A percentile compares a stretch with the other conserved stretches of the same genome.
Evolutionary conservation across 1,140 invertebrate species (phyloP).

Genomic region (Chlorops oryzae): DNA sequence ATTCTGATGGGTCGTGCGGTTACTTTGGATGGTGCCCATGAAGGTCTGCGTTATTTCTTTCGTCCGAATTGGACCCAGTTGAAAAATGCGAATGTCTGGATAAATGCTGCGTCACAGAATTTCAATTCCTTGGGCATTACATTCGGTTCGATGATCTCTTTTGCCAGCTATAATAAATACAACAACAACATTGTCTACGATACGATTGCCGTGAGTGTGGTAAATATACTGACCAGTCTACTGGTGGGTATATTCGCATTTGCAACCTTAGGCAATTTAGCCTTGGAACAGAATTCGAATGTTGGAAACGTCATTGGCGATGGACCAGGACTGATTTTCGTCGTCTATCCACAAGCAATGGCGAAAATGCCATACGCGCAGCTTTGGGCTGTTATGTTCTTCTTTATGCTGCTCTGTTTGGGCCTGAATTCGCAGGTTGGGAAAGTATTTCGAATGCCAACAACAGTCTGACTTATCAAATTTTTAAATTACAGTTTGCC

Average conservation of each 20-base stretch:
- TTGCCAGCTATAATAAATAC: constrained; percentile 91
- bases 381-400: constrained; percentile 81
- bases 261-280: constrained; percentile 80
- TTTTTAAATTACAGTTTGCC: constrained; percentile 59
- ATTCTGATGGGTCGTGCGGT: constrained; percentile 73
- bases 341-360: constrained; percentile 84
- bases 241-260: constrained; percentile 83
- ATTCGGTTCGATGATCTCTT: constrained; percentile 89
- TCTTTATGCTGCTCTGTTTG: constrained; percentile 83
- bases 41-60: constrained; percentile 78
- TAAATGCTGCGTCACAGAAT: constrained; percentile 85
- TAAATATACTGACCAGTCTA: constrained; percentile 77
- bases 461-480: too few relatives aligned
- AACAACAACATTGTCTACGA: constrained; percentile 84
- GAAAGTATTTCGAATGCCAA: neutral
- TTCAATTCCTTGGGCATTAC: constrained; percentile 90
- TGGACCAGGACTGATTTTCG: constrained; percentile 81
- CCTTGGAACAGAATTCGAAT: constrained; percentile 67
- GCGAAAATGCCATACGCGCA: constrained; percentile 81
- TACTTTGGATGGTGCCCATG: constrained; percentile 73
- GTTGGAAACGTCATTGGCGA: constrained; percentile 77
- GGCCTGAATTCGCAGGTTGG: constrained; percentile 83
- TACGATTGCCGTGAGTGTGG: constrained; percentile 71
- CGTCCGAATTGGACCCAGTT: constrained; percentile 79
- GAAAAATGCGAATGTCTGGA: constrained; percentile 78